phyloP scores from a whole-genome alignment of 2,113 vertebrate species.

The Pygoscelis antarcticus region DNA sequence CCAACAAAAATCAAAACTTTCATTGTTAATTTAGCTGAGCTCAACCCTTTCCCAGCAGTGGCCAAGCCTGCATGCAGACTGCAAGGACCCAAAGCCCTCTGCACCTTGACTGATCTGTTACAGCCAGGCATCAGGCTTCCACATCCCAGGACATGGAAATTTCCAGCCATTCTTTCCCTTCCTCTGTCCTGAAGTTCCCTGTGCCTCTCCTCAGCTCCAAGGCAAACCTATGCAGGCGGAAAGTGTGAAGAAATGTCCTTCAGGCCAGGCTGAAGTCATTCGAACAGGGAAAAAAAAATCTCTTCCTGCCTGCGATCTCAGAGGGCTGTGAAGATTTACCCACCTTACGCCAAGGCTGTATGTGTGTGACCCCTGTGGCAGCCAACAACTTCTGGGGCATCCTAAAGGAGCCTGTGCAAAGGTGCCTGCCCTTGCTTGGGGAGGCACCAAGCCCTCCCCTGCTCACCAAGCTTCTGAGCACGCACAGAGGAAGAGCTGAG shows the following conservation, averaged over 20 bases:
- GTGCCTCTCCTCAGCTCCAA: neutral
- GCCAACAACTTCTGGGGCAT: neutral
- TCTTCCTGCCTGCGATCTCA: neutral
- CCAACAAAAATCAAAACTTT: neutral
- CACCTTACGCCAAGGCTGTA: neutral
- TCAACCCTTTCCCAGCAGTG: neutral
- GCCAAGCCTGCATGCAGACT: neutral
- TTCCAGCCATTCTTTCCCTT: slow-evolving; percentile 36
- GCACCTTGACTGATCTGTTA: neutral
- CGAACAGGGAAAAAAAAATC: neutral
- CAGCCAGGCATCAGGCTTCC: neutral
- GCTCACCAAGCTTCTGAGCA: neutral
- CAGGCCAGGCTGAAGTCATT: neutral
- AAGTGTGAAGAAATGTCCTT: slow-evolving; percentile 51
- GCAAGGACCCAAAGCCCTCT: neutral
- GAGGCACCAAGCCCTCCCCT: neutral
- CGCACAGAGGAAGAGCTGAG: neutral
- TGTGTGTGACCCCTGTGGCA: neutral
- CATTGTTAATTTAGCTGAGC: neutral
- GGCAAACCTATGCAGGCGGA: neutral
- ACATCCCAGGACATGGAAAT: slow-evolving; percentile 1
- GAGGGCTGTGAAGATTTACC: neutral
- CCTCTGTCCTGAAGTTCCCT: neutral
- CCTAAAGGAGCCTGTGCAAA: neutral
- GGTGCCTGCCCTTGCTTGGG: neutral